A percentile compares a stretch with the other conserved stretches of the same genome.
phyloP scores from a whole-genome alignment of 2,888 invertebrate genomes.

The Ormyrus nitidulus region DNA sequence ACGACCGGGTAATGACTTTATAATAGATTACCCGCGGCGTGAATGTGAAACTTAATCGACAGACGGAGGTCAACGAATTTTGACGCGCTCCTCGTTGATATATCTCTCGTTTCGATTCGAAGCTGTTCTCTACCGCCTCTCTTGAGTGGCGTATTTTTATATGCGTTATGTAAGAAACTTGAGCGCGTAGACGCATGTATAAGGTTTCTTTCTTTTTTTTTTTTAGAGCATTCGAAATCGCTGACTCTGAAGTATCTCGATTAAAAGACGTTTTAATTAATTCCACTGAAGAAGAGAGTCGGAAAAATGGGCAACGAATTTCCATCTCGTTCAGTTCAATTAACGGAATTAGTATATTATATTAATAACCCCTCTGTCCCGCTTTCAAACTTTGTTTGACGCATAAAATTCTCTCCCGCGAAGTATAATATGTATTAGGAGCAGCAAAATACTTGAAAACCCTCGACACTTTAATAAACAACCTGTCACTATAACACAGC shows the following conservation, averaged over 20 bases:
- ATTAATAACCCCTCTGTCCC: too few relatives aligned
- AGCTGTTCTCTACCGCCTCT: neutral
- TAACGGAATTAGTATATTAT: too few relatives aligned
- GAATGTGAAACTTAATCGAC: constrained; percentile 52
- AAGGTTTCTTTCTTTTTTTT: too few relatives aligned
- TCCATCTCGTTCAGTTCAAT: too few relatives aligned
- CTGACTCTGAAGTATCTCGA: too few relatives aligned
- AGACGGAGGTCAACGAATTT: constrained; percentile 57
- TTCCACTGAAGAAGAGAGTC: too few relatives aligned
- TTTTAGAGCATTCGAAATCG: too few relatives aligned
- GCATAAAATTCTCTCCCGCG: neutral
- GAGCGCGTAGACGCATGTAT: neutral
- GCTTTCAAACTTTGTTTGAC: too few relatives aligned
- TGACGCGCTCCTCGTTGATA: constrained; percentile 38
- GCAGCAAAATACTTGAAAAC: neutral
- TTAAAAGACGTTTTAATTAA: too few relatives aligned
- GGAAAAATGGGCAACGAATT: too few relatives aligned
- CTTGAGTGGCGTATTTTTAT: neutral
- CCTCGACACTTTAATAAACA: constrained; percentile 3
- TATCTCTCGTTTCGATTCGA: constrained; percentile 13
- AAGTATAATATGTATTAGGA: neutral
- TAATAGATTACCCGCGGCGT: constrained; percentile 59
- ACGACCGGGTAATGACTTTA: constrained; percentile 63
- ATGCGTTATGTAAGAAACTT: constrained; percentile 14
- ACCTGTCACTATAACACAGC: neutral